phyloP scores from a whole-genome alignment of 2,888 invertebrate species.

The Chrysotoxum bicinctum region DNA sequence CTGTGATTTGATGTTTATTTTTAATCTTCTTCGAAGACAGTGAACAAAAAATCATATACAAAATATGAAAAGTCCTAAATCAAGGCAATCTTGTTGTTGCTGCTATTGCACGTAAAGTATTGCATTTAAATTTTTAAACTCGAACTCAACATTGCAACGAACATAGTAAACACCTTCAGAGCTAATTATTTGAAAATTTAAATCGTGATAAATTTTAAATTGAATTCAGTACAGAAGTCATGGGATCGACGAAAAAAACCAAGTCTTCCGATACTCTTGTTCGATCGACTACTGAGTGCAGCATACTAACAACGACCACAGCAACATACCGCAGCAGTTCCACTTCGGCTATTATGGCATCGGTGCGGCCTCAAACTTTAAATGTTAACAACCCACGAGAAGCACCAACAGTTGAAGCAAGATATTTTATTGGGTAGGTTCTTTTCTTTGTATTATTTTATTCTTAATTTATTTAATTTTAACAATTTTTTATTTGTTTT shows the following conservation, averaged over 20 bases:
- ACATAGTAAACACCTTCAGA: background rate
- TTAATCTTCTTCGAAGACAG: background rate
- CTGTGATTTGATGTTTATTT: conserved; percentile 30
- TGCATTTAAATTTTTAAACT: conserved; percentile 22
- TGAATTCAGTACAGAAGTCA: conserved; percentile 10
- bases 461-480: background rate
- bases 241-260: conserved; percentile 65
- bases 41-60: background rate
- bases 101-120: background rate
- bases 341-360: conserved; percentile 74
- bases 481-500: background rate
- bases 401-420: conserved; percentile 79
- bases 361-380: conserved; percentile 79
- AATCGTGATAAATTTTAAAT: conserved; percentile 26
- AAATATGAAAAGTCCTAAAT: conserved; percentile 4
- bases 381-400: conserved; percentile 79
- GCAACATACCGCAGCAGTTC: conserved; percentile 77
- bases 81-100: background rate
- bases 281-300: conserved; percentile 55
- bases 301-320: conserved; percentile 53
- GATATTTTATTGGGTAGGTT: conserved; percentile 81
- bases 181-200: background rate
- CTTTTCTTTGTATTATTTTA: conserved; percentile 39
- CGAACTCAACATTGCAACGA: background rate
- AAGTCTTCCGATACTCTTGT: conserved; percentile 54